A percentile compares a stretch with the other conserved stretches of the same genome.
Conservation (phyloP, 1,140 invertebrate species). For the Hylaeus anthracinus region DNA sequence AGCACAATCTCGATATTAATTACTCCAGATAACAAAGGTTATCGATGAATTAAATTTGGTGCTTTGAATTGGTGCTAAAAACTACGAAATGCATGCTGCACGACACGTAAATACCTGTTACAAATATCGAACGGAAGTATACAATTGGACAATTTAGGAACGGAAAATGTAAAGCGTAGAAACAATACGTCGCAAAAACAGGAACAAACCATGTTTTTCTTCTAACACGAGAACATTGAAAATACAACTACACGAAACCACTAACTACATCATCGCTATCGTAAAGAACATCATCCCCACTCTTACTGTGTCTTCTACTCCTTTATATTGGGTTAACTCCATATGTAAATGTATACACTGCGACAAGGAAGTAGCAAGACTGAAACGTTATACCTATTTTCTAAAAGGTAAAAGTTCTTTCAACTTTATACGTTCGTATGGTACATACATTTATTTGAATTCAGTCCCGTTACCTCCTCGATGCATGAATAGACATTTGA, state of each 20-base stretch:
- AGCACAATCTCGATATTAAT: conserved; percentile 9
- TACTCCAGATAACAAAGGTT: neutral
- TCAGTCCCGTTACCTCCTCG: neutral
- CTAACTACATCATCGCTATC: conserved; percentile 27
- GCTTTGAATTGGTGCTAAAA: conserved; percentile 57
- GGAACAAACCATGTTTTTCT: neutral
- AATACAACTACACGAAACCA: conserved; percentile 32
- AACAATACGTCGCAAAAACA: conserved; percentile 23
- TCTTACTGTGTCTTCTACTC: neutral
- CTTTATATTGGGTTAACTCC: conserved; percentile 1
- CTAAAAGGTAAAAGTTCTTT: neutral
- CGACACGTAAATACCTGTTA: conserved; percentile 23
- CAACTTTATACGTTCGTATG: neutral
- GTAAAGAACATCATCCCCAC: neutral
- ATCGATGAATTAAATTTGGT: conserved; percentile 13
- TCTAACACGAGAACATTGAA: neutral
- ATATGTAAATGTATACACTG: neutral
- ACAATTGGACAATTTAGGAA: conserved; percentile 6
- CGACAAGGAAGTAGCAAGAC: neutral
- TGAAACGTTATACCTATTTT: too few species aligned
- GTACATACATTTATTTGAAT: neutral
- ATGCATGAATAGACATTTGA: neutral
- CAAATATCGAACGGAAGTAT: conserved; percentile 3
- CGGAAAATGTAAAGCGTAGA: conserved; percentile 1
- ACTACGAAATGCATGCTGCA: conserved; percentile 58